Conservation (phyloP, 2,888 invertebrate species). For the Drosophila affinis region DNA sequence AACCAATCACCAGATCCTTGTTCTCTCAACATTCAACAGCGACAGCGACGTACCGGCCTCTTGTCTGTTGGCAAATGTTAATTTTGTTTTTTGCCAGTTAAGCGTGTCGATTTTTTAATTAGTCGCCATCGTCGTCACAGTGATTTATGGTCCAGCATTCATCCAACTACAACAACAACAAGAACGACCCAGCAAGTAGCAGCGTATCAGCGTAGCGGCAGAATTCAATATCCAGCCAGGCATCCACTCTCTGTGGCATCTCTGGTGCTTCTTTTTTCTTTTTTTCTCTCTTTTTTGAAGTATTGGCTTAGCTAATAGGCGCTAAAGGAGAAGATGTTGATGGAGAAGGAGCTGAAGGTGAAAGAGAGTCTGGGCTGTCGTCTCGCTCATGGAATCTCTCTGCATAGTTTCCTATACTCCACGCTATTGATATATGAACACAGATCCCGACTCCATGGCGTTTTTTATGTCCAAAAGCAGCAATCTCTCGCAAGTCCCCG, state of each 20-base stretch:
- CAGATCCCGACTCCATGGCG: neutral
- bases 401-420: conserved; percentile 57
- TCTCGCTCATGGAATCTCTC: conserved; percentile 71
- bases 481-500: neutral
- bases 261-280: neutral
- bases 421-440: conserved; percentile 46
- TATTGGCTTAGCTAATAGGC: conserved; percentile 78
- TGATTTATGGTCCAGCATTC: conserved; percentile 68
- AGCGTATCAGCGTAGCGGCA: neutral
- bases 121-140: conserved; percentile 75
- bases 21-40: neutral
- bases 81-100: conserved; percentile 78
- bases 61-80: conserved; percentile 67
- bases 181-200: neutral
- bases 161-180: neutral
- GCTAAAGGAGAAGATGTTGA: conserved; percentile 34
- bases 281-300: conserved; percentile 55
- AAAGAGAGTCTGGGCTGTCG: conserved; percentile 60
- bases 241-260: neutral
- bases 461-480: neutral
- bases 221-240: neutral
- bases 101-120: conserved; percentile 80
- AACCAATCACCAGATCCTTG: conserved; percentile 25
- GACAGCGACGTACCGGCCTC: conserved; percentile 22
- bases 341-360: conserved; percentile 17